These are phyloP conservation scores for Notamacropus eugenii DNA, from an alignment of 2,797 vertebrate genomes.

Conservation along the genomic window DNA sequence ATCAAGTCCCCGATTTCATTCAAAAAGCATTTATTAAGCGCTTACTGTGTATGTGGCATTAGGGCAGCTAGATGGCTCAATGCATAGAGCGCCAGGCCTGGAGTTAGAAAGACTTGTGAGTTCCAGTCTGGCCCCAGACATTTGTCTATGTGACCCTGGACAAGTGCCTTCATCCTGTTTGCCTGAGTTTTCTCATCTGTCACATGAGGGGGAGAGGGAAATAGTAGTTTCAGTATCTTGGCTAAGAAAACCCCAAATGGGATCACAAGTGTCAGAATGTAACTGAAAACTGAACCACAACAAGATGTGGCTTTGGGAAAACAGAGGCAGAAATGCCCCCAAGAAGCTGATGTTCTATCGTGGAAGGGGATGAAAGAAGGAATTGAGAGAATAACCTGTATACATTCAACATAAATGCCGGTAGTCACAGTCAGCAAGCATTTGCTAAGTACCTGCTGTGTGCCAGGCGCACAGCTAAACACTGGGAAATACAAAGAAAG, in stretches of 20 bases:
- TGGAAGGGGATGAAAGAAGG: background rate
- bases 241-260: background rate
- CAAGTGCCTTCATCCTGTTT: background rate
- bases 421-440: background rate
- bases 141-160: background rate
- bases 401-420: background rate
- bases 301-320: background rate
- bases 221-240: background rate
- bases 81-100: background rate
- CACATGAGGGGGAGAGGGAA: background rate
- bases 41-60: background rate
- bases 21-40: background rate
- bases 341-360: background rate
- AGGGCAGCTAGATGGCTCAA: background rate
- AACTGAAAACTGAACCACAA: background rate
- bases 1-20: background rate
- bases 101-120: background rate
- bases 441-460: background rate
- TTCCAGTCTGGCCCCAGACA: background rate
- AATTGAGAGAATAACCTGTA: background rate
- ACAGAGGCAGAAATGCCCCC: background rate
- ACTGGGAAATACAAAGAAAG: background rate
- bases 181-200: background rate
- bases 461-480: background rate
- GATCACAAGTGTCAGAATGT: background rate